Conservation (phyloP, 2,888 invertebrate species). For the Rambutsinella grinnellia region DNA sequence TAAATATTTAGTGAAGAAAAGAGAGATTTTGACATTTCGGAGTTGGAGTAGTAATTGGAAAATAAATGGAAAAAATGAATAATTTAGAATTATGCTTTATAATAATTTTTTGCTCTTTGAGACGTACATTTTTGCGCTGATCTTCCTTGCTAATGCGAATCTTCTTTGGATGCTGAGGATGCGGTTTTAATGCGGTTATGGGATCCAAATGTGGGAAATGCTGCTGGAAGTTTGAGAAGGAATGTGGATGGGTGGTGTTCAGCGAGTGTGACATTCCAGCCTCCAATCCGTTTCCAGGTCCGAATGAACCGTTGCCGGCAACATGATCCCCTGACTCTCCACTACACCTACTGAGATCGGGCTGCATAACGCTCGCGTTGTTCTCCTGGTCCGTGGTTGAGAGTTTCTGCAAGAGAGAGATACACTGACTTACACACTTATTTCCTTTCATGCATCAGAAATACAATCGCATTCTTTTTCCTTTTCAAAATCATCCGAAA, state of each 20-base stretch:
- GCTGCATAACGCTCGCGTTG: slow-evolving; percentile 41
- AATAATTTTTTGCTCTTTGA: too few relatives aligned
- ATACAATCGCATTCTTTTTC: background rate
- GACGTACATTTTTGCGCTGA: slow-evolving; percentile 39
- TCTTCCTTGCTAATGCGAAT: slow-evolving; percentile 36
- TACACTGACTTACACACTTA: background rate
- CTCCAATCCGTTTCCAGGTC: background rate
- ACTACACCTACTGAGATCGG: slow-evolving; percentile 55
- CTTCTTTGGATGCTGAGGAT: slow-evolving; percentile 42
- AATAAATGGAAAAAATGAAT: background rate
- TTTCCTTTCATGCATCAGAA: too few relatives aligned
- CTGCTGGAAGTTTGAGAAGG: slow-evolving; percentile 20
- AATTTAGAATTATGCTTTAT: background rate
- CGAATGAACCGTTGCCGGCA: slow-evolving; percentile 33
- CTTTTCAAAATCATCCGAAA: too few relatives aligned
- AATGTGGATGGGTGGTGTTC: slow-evolving; percentile 38
- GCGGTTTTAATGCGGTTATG: slow-evolving; percentile 39
- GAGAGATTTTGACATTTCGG: too few relatives aligned
- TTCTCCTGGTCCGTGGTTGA: slow-evolving; percentile 46
- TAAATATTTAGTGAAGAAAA: too few relatives aligned
- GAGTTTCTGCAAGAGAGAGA: slow-evolving; percentile 43
- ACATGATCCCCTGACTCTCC: slow-evolving; percentile 39
- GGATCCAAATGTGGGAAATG: slow-evolving; percentile 17
- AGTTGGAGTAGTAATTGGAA: too few relatives aligned
- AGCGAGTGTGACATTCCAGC: slow-evolving; percentile 28